Conservation (phyloP, 2,113 vertebrate species). For the Erpornis zantholeuca region DNA sequence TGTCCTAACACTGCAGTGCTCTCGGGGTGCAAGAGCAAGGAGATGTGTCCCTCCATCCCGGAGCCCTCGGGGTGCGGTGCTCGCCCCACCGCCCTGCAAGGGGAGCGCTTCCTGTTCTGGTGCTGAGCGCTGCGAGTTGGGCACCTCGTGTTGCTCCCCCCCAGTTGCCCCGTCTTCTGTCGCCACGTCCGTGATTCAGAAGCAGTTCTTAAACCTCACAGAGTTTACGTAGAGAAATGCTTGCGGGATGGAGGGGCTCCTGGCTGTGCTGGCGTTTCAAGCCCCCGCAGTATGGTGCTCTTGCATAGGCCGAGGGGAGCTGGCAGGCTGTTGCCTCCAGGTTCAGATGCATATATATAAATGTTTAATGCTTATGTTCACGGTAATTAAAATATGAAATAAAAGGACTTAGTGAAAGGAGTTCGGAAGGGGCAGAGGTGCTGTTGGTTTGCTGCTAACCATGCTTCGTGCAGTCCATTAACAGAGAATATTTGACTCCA, state of each 20-base stretch:
- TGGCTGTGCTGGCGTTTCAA: accelerated
- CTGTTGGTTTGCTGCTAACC: not conserved
- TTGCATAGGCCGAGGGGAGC: not conserved
- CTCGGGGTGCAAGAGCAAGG: not conserved
- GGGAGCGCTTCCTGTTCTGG: too few species aligned
- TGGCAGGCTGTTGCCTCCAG: not conserved
- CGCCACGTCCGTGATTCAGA: accelerated
- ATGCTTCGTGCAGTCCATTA: not conserved
- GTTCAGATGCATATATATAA: not conserved
- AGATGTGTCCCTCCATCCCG: too few species aligned
- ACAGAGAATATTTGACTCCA: not conserved
- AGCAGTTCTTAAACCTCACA: accelerated
- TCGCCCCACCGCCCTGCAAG: not conserved
- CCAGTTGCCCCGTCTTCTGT: not conserved
- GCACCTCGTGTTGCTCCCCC: not conserved
- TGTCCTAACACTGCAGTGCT: accelerated
- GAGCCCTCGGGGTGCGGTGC: not conserved
- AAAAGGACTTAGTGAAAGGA: not conserved
- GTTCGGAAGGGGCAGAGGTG: not conserved
- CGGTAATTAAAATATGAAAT: not conserved
- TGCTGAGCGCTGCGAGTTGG: accelerated
- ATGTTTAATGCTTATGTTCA: not conserved
- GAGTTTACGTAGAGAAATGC: accelerated
- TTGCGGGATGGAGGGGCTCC: not conserved
- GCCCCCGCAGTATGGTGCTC: accelerated